Evolutionary conservation across 2,888 invertebrate species (phyloP), one percentile per base, ranked within the genome.

Genomic region (Notodonta dromedarius): DNA sequence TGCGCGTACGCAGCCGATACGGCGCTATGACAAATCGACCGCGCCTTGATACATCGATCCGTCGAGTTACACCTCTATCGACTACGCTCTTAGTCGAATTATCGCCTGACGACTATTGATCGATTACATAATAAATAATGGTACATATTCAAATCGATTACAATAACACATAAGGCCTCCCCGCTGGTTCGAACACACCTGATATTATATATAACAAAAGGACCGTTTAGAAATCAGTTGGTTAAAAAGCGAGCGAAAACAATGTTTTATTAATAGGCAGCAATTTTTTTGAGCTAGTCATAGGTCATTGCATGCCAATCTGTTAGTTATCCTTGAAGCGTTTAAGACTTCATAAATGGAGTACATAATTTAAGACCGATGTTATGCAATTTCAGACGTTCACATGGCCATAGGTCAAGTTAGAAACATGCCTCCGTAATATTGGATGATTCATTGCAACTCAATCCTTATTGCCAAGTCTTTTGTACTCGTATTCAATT

Each of bases 1-100:
- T 66, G 69, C 69, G 62, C 55, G 63, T 55, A 55, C 55, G 67
- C 71, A 70, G 62, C 63, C 65, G 65, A 69, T 71, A 71, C 61
- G 57, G 67, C 79, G 74, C 71, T 76, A 78, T 85, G 86, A 88
- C 84, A 84, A 85, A 87, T 86, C 79, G 81, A 57, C 35, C 66
- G 59, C 56, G 63, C 67, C 75, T 67, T 70, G 76, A 77, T 77
- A 74, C 78, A 83, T 80, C 79, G 78, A 75, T 74, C 64, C 65
- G 61, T 71, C 73, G 67, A 56, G 69, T 69, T 72, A 76, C 71
- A 63, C 69, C 63, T 65, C 69, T 62, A 78, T 77, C 78, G 73
- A 76, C 56, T 65, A 69, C 63, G 68, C 65, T 69, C 70, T 74
- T 69, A 74, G 62, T 76, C 75, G 76, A 79, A 76, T 76, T 79